Evolutionary conservation across 2,113 vertebrate genomes (phyloP), one percentile per base, ranked within the genome.

Genomic region (Gavia stellata): DNA sequence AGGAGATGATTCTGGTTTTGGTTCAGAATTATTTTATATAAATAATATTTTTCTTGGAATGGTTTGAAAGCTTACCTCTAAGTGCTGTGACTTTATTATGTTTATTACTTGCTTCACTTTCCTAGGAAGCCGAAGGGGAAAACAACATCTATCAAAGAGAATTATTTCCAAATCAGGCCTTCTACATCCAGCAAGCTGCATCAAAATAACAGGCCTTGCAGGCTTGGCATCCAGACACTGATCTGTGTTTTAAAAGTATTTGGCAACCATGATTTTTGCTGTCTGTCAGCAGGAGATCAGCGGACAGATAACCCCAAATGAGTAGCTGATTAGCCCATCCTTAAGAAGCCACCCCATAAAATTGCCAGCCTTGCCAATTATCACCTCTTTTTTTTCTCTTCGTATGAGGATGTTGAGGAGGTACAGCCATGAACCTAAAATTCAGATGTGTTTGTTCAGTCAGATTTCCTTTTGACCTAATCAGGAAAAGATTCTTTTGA

Each of bases 11-110:
- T 88, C 91, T 96, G 49, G 45, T 80, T 91, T 68, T 1, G 0
- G 70, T 92, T 94, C 83, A 95, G 85, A 97, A 92, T 95, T 92
- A 94, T 81, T 95, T 97, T 95, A 92, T 96, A 75, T 81, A 96
- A 70, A 73, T 90, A 87, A 75, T 92, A 79, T 93, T 97, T 97
- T 93, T 93, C 85, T 98, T 98, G 97, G 96, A 96, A 52, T 80
- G 75, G 24, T 96, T 94, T 96, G 79, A 97, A 98, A 97, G 92
- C 58, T 86, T 87, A 95, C 62, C 74, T 97, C 61, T 72, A 86
- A 96, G 50, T 88, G 77, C 66, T 94, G 55, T 83, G 62, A 66
- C 86, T 74, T 94, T 91, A 88, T 92, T 90, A 87, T 95, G 82
- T 92, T 97, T 97, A 93, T 90, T 91, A 88, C 82, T 93, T 84